These are phyloP conservation scores for Hybognathus amarus DNA, from an alignment of 2,797 vertebrate species.

Conservation along the genomic window DNA sequence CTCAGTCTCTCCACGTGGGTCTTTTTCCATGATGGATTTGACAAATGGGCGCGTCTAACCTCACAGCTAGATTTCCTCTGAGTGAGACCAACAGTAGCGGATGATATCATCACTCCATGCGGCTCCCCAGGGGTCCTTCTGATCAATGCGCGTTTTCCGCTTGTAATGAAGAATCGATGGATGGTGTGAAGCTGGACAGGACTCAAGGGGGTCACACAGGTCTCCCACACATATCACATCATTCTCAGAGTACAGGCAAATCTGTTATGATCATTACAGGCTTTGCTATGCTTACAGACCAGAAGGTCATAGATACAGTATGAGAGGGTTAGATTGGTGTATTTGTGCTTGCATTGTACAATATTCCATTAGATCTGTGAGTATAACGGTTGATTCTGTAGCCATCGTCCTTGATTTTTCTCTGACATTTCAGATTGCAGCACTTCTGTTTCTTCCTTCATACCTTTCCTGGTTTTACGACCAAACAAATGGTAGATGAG, in stretches of 20 bases:
- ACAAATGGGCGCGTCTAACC: constrained; percentile 33
- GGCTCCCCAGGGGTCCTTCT: constrained; percentile 60
- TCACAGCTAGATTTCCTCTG: constrained; percentile 33
- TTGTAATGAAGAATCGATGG: constrained; percentile 64
- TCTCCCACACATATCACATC: constrained; percentile 42
- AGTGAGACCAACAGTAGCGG: constrained; percentile 36
- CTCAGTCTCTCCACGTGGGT: constrained; percentile 20
- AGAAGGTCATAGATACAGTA: not conserved
- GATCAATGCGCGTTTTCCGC: constrained; percentile 71
- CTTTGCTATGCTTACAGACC: not conserved
- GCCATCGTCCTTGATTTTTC: not conserved
- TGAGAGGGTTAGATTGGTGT: not conserved
- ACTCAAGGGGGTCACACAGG: constrained; percentile 49
- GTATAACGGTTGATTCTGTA: not conserved
- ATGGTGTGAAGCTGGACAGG: constrained; percentile 49
- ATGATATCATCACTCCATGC: constrained; percentile 68
- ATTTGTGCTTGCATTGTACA: not conserved
- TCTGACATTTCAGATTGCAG: constrained; percentile 25
- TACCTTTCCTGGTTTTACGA: constrained; percentile 35
- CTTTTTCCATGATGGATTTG: constrained; percentile 26
- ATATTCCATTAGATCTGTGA: not conserved
- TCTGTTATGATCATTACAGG: constrained; percentile 36
- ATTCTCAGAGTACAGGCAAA: constrained; percentile 35
- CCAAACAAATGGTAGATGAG: constrained; percentile 28
- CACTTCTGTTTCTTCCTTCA: constrained; percentile 6